Percentiles rank a stretch among this genome's conserved stretches.
These are phyloP conservation scores for Pachycephala philippinensis DNA, from an alignment of 2,113 vertebrate genomes.

Conservation along the genomic window DNA sequence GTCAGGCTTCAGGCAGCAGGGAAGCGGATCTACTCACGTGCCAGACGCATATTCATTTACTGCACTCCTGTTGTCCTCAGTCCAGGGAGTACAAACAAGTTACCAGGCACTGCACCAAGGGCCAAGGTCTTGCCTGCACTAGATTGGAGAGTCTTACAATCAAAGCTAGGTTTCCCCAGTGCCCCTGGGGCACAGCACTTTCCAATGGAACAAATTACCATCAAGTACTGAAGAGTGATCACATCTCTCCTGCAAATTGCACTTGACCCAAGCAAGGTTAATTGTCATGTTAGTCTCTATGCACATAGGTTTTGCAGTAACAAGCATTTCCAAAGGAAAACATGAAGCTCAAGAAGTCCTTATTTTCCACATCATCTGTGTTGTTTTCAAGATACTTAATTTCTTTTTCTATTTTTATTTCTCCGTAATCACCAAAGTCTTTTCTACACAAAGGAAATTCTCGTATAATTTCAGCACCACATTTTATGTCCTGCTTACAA, in stretches of 20 bases:
- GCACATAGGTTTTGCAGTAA: neutral
- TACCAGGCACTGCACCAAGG: neutral
- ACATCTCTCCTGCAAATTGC: neutral
- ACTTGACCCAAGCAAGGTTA: constrained; percentile 3
- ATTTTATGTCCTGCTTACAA: neutral
- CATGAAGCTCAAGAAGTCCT: neutral
- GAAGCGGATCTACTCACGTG: neutral
- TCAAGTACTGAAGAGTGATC: neutral
- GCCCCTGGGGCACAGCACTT: neutral
- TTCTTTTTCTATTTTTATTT: neutral
- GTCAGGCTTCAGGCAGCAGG: neutral
- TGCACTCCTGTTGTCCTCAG: neutral
- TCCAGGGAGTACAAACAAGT: neutral
- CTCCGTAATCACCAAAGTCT: neutral
- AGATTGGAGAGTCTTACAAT: neutral
- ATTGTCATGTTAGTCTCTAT: neutral
- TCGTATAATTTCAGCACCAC: neutral
- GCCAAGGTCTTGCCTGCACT: neutral
- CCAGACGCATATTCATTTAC: neutral
- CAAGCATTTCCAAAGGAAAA: neutral
- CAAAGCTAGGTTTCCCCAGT: neutral
- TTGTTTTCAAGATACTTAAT: neutral
- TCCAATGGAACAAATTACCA: neutral
- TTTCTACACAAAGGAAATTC: neutral
- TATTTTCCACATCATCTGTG: neutral